Conservation (phyloP, 2,888 invertebrate species). For the Eilema depressum region DNA sequence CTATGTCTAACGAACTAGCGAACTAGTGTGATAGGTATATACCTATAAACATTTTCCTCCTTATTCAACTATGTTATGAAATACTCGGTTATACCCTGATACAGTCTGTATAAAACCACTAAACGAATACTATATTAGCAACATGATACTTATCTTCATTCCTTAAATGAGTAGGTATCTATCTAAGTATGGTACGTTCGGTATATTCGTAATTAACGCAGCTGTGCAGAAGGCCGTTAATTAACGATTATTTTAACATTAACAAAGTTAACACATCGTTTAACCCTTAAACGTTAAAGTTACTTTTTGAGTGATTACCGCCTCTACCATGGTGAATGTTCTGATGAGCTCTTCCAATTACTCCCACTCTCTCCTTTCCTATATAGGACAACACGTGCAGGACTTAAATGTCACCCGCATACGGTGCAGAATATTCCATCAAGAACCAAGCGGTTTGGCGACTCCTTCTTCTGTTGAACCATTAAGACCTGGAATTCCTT, state of each 20-base stretch:
- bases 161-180: slow-evolving; percentile 1
- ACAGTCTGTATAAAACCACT: neutral
- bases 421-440: no score
- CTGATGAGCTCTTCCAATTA: no score
- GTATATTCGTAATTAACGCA: neutral
- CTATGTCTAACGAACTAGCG: neutral
- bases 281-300: neutral
- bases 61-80: neutral
- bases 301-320: neutral
- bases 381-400: no score
- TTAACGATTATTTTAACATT: neutral
- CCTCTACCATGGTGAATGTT: no score
- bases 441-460: no score
- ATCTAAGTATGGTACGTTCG: neutral
- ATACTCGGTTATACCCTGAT: neutral
- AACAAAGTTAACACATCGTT: neutral
- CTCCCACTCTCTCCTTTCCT: no score
- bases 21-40: neutral
- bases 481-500: no score
- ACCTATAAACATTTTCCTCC: neutral
- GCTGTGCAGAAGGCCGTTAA: neutral
- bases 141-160: neutral
- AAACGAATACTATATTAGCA: neutral
- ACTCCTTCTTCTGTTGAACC: no score
- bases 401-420: no score